Evolutionary conservation across 2,888 invertebrate species (phyloP), one percentile per base, ranked within the genome.

Genomic region (Harpalus rufipes): DNA sequence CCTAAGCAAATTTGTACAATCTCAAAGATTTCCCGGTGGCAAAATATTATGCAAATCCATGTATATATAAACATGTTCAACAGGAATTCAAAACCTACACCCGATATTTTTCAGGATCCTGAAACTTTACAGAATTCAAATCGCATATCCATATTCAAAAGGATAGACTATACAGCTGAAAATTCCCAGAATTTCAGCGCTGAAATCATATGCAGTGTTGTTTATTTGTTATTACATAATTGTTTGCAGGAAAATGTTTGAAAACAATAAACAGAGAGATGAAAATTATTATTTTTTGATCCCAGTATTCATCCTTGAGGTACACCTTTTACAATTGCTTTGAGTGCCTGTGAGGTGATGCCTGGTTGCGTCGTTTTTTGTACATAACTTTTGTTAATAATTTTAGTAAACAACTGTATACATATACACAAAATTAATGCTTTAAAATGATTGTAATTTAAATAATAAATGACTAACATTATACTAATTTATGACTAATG

Each of bases 41-140:
- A 12, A 12, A 51, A 51, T 51, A 51, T 51, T 51, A 51, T 51
- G 44, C 44, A 51, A 51, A 51, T 16, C 59, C 59, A 59, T 59
- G 59, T 59, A 59, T 12, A 51, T 51, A 4, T 51, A 51, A 51
- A 51, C 44, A 51, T 12, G 10, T 51, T 51, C 0, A 32, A 0
- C 32, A 14, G 14, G 59, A 14, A 16, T 59, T 16, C 59, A 14
- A 59, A 56, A 56, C n/a, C 56, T n/a, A 56, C 12, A 16, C 59
- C 59, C n/a, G 59, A 59, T 59, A 59, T 59, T 59, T 59, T 59
- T 59, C 14, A 14, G 59, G 14, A 59, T 0, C 56, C 56, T 56
- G 56, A 56, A 56, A 56, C 10, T 56, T 56, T 56, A 10, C 10
- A 8, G n/a, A 2, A 56, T 51, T 51, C 44, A 51, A 56, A 32